phyloP scores from a whole-genome alignment of 1,140 invertebrate species.

The Halesus radiatus region DNA sequence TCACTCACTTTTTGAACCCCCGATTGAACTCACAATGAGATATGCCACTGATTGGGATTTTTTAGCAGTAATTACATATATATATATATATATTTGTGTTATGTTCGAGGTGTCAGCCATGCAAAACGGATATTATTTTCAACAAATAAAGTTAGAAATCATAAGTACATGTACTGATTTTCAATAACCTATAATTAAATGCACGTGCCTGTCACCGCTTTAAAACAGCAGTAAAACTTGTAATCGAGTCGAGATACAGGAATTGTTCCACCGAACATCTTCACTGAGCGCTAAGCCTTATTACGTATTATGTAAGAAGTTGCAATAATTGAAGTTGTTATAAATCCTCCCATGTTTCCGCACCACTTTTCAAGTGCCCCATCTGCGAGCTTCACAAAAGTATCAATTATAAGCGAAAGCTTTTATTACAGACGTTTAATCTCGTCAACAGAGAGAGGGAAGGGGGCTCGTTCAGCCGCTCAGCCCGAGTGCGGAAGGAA shows the following conservation, averaged over 20 bases:
- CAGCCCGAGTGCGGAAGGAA: not conserved
- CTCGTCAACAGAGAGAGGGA: conserved; percentile 41
- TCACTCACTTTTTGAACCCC: no score
- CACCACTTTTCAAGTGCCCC: conserved; percentile 22
- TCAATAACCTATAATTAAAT: no score
- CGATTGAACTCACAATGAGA: no score
- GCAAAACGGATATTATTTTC: no score
- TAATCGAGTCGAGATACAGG: not conserved
- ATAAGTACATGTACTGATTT: no score
- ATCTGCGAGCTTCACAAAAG: conserved; percentile 52
- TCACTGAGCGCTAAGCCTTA: not conserved
- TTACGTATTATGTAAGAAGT: not conserved
- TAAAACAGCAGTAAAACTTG: no score
- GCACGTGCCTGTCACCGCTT: no score
- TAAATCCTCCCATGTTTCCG: conserved; percentile 26
- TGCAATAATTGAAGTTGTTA: conserved; percentile 41
- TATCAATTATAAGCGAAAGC: conserved; percentile 56
- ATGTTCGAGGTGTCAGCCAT: no score
- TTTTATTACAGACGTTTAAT: conserved; percentile 52
- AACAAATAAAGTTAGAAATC: no score
- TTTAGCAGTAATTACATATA: no score
- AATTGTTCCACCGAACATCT: not conserved
- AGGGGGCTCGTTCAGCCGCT: conserved; percentile 12
- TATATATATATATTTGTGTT: no score
- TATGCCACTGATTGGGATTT: no score